These are phyloP conservation scores for Aphodius granarius DNA, from an alignment of 2,888 invertebrate genomes.

Conservation along the genomic window DNA sequence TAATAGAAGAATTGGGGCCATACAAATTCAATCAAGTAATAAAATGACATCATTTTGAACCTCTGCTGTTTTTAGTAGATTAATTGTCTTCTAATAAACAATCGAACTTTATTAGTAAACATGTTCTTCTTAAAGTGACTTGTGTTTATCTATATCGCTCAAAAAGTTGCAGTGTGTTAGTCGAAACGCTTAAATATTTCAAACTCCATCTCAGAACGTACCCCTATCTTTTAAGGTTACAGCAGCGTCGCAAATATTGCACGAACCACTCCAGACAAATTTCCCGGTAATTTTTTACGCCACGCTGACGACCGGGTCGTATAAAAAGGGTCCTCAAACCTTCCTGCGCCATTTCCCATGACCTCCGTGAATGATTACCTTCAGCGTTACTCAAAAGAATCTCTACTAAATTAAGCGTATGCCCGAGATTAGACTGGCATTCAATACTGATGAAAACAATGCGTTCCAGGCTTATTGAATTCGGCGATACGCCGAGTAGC, in stretches of 20 bases:
- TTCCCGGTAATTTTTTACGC: not conserved
- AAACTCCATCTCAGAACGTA: not conserved
- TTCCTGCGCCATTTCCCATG: not conserved
- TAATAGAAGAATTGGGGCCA: too few species aligned
- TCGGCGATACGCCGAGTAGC: slow-evolving; percentile 95
- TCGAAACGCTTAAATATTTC: not conserved
- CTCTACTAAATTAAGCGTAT: not conserved
- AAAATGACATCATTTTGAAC: too few species aligned
- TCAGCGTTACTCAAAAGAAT: not conserved
- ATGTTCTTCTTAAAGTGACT: too few species aligned
- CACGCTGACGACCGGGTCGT: too few species aligned
- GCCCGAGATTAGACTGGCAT: not conserved
- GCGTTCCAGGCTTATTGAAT: slow-evolving; percentile 75
- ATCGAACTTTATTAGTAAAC: too few species aligned
- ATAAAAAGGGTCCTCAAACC: too few species aligned
- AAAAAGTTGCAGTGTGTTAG: too few species aligned
- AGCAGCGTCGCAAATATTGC: not conserved
- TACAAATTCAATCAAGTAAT: too few species aligned
- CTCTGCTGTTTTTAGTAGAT: too few species aligned
- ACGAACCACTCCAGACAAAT: not conserved
- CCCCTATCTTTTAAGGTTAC: not conserved
- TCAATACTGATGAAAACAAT: not conserved
- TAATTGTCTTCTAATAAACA: too few species aligned
- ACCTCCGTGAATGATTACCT: not conserved
- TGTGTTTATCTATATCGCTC: not conserved